These are phyloP conservation scores for Tetrao urogallus DNA, from an alignment of 2,113 vertebrate genomes.

Conservation along the genomic window DNA sequence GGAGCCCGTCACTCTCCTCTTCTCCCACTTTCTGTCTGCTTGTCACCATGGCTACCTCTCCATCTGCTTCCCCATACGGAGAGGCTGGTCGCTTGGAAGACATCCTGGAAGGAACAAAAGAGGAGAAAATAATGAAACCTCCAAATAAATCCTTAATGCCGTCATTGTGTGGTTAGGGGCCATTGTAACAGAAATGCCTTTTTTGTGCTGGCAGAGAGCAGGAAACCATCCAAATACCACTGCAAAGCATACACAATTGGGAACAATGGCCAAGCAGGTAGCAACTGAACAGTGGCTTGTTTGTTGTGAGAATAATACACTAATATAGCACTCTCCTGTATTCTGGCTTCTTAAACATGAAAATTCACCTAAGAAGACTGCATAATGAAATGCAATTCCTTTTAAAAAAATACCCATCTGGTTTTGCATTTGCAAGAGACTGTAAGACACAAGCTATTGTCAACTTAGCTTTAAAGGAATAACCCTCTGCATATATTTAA, in stretches of 20 bases:
- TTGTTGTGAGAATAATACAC: constrained; percentile 86
- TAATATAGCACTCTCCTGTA: constrained; percentile 83
- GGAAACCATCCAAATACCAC: constrained; percentile 88
- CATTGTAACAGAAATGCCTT: constrained; percentile 89
- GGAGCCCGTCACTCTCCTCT: constrained; percentile 94
- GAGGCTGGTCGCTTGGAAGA: constrained; percentile 99
- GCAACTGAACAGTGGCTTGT: constrained; percentile 84
- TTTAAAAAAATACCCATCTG: constrained; percentile 67
- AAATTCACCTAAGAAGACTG: constrained; percentile 81
- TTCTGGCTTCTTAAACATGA: constrained; percentile 81
- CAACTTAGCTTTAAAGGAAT: constrained; percentile 61
- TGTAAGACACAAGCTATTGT: constrained; percentile 58
- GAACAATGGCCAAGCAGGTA: constrained; percentile 89
- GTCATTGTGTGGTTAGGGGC: constrained; percentile 87
- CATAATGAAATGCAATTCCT: constrained; percentile 78
- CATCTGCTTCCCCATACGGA: constrained; percentile 99
- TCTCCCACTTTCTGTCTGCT: constrained; percentile 99
- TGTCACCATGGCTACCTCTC: constrained; percentile 99
- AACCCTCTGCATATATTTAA: constrained; percentile 37
- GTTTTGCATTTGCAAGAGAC: constrained; percentile 74
- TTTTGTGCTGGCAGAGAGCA: constrained; percentile 85
- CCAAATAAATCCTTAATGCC: constrained; percentile 89
- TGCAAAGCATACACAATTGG: constrained; percentile 82
- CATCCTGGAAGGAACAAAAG: constrained; percentile 98
- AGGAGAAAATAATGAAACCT: constrained; percentile 88